Evolutionary conservation across 92 coral and sea anemone genomes (phyloP).

Genomic region (Zoanthus sociatus): DNA sequence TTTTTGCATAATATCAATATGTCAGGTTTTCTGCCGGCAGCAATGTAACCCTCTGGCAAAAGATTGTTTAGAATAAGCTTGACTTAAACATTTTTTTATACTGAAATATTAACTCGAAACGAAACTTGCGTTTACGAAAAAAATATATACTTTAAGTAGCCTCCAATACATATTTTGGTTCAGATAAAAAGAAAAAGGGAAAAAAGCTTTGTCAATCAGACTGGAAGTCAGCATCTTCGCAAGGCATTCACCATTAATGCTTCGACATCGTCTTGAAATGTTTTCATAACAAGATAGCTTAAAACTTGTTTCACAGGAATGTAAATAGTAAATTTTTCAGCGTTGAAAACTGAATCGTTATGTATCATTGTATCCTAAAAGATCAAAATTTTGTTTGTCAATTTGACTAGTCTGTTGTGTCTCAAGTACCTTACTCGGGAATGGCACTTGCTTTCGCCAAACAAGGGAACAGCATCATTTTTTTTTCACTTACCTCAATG

Average conservation of each 20-base stretch:
- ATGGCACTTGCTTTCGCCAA: constrained; percentile 19
- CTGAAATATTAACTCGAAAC: constrained; percentile 26
- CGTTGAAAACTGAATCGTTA: constrained; percentile 4
- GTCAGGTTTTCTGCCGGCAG: constrained; percentile 6
- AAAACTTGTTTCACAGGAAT: constrained; percentile 25
- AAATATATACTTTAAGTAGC: neutral
- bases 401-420: constrained; percentile 24
- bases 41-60: neutral
- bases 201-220: neutral
- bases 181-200: neutral
- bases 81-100: constrained; percentile 43
- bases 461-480: constrained; percentile 35
- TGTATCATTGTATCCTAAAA: constrained; percentile 9
- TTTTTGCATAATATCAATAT: neutral
- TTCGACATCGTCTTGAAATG: constrained; percentile 13
- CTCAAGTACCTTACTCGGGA: constrained; percentile 17
- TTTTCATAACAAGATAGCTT: constrained; percentile 8
- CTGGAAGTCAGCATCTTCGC: constrained; percentile 9
- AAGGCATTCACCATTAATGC: neutral
- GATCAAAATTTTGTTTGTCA: constrained; percentile 24
- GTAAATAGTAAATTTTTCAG: constrained; percentile 11
- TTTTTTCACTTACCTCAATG: constrained; percentile 14
- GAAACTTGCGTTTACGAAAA: neutral
- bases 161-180: neutral
- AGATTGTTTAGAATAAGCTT: constrained; percentile 9